These are phyloP conservation scores for Drosophila sordidula DNA, from an alignment of 2,888 invertebrate genomes.

Conservation along the genomic window DNA sequence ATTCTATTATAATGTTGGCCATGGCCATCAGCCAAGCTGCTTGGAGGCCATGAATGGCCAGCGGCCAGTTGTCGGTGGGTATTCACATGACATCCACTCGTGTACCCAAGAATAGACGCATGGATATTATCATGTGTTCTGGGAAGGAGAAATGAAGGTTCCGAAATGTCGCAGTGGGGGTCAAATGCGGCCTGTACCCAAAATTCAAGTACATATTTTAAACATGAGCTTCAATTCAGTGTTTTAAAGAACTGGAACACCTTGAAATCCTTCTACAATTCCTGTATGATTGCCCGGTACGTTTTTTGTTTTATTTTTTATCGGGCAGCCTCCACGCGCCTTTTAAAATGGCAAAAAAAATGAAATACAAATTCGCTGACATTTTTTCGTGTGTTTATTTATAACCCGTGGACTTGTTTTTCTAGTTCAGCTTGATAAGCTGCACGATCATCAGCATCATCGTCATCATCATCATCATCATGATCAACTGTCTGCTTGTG, in stretches of 20 bases:
- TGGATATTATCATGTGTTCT: slow-evolving; percentile 56
- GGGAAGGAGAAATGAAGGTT: slow-evolving; percentile 76
- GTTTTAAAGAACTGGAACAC: background rate
- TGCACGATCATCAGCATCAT: slow-evolving; percentile 50
- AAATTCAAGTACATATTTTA: background rate
- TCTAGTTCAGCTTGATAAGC: slow-evolving; percentile 75
- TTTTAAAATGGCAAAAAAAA: slow-evolving; percentile 33
- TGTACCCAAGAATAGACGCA: slow-evolving; percentile 53
- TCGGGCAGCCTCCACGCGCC: slow-evolving; percentile 30
- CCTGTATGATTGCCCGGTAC: background rate
- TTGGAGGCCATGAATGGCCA: slow-evolving; percentile 61
- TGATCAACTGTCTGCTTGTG: slow-evolving; percentile 33
- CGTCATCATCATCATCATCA: slow-evolving; percentile 7
- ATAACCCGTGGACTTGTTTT: slow-evolving; percentile 74
- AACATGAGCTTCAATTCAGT: background rate
- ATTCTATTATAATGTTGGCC: slow-evolving; percentile 45
- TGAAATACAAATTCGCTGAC: slow-evolving; percentile 24
- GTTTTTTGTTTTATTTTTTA: slow-evolving; percentile 5
- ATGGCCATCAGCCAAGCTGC: slow-evolving; percentile 51
- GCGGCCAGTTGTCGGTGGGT: slow-evolving; percentile 27
- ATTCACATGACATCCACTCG: slow-evolving; percentile 58
- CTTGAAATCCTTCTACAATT: slow-evolving; percentile 16
- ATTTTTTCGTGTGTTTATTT: slow-evolving; percentile 61
- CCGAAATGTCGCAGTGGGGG: slow-evolving; percentile 3
- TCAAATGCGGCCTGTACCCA: background rate